Evolutionary conservation across 2,113 vertebrate species (phyloP), one percentile per base, ranked within the genome.

Genomic region (Sinocyclocheilus rhinocerous): DNA sequence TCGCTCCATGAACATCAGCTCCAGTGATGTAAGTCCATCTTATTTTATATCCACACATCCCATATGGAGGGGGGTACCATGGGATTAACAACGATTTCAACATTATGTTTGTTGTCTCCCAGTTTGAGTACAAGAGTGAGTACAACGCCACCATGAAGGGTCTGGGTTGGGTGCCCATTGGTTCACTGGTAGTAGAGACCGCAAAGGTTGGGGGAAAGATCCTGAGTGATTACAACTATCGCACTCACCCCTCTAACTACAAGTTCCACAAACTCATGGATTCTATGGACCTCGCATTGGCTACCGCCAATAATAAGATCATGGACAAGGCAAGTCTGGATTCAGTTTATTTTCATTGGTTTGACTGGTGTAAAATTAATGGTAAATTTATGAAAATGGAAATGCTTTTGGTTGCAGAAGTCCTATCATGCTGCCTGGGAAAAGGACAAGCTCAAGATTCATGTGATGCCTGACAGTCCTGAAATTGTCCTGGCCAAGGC

Each of bases 371-470:
- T 61, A 5, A 59, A 50, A 76, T 24, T 45, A 3, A 20, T 9
- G 22, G 42, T 48, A 50, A 48, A 13, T 57, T 2, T 9, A 24
- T 26, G n/a, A 82, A 85, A 11, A 20, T 69, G 52, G 9, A 83
- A 50, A 18, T 88, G 11, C 90, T 10, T 92, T 87, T 36, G 12
- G 84, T 86, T 85, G 48, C 88, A 96, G 95, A 78, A 95, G 93
- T 95, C 96, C 59, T 99, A 99, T 89, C 97, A 95, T 88, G 88
- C 96, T 90, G 96, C 95, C 2, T 99, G 98, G 98, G 95, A 99
- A 12, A 96, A 96, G 67, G 97, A 98, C 86, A 99, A 99, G 87
- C 94, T 93, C 63, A 96, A 94, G 65, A 57, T 97, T 83, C 97
- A 99, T 73, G 90, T 99, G 78, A 98, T 96, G 93, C 95, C 98